Evolutionary conservation across 1,140 invertebrate genomes (phyloP).

Genomic region (Coenobita brevimanus): DNA sequence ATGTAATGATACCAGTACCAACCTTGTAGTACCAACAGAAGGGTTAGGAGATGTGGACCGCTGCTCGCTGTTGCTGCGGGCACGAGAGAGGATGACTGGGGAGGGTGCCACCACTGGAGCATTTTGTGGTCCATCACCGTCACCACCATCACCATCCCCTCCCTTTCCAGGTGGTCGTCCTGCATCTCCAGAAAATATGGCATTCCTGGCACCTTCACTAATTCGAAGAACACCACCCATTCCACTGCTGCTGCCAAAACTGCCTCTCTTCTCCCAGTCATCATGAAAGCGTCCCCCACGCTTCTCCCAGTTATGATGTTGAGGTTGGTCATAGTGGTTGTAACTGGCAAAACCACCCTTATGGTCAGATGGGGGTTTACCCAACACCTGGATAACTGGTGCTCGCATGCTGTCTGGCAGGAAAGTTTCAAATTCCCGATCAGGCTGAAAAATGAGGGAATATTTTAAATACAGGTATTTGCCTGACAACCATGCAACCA

Average conservation of each 20-base stretch:
- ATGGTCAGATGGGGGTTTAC: conserved; percentile 48
- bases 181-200: conserved; percentile 46
- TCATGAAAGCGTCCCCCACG: conserved; percentile 50
- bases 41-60: conserved; percentile 52
- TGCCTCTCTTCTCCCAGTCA: conserved; percentile 57
- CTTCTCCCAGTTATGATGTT: conserved; percentile 46
- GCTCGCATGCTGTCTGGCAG: conserved; percentile 54
- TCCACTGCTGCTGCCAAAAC: conserved; percentile 26
- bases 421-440: conserved; percentile 58
- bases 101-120: conserved; percentile 28
- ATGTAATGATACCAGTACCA: no score
- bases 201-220: conserved; percentile 40
- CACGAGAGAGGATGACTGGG: conserved; percentile 48
- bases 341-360: conserved; percentile 48
- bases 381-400: conserved; percentile 54
- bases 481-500: no score
- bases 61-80: conserved; percentile 54
- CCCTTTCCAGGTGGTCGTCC: conserved; percentile 40
- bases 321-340: conserved; percentile 36
- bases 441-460: conserved; percentile 57
- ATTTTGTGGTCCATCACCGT: conserved; percentile 28
- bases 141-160: conserved; percentile 21
- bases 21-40: conserved; percentile 35
- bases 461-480: neutral
- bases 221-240: conserved; percentile 34